Evolutionary conservation across 2,888 invertebrate genomes (phyloP).

Genomic region (Pterostichus niger): DNA sequence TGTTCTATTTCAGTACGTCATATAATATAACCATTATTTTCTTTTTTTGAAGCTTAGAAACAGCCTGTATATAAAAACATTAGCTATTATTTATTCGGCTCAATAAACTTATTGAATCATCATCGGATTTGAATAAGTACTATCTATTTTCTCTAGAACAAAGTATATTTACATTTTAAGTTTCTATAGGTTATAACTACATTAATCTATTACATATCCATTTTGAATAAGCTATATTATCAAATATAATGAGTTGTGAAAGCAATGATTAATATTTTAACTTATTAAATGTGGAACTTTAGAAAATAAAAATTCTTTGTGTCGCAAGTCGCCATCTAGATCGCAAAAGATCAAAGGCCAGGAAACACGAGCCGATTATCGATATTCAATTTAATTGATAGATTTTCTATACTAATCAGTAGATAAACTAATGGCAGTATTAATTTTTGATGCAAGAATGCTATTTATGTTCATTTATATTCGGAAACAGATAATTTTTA

Average conservation of each 20-base stretch:
- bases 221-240: neutral
- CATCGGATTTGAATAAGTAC: no score
- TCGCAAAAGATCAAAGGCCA: constrained; percentile 21
- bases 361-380: constrained; percentile 43
- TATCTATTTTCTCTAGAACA: no score
- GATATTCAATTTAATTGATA: constrained; percentile 34
- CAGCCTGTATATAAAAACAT: no score
- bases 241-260: constrained; percentile 10
- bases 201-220: no score
- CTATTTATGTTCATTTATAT: constrained; percentile 4
- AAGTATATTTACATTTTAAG: no score
- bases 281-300: neutral
- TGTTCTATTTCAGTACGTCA: no score
- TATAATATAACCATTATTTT: no score
- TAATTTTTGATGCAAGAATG: constrained; percentile 35
- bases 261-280: constrained; percentile 27
- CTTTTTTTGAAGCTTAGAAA: no score
- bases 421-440: constrained; percentile 14
- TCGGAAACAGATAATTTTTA: constrained; percentile 10
- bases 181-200: no score
- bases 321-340: constrained; percentile 8
- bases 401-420: constrained; percentile 34
- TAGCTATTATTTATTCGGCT: no score
- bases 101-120: no score
- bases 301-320: constrained; percentile 32